Percentiles rank a stretch among this genome's conserved stretches.
Conservation (phyloP, 2,888 invertebrate species). For the Nemotelus nigrinus region DNA sequence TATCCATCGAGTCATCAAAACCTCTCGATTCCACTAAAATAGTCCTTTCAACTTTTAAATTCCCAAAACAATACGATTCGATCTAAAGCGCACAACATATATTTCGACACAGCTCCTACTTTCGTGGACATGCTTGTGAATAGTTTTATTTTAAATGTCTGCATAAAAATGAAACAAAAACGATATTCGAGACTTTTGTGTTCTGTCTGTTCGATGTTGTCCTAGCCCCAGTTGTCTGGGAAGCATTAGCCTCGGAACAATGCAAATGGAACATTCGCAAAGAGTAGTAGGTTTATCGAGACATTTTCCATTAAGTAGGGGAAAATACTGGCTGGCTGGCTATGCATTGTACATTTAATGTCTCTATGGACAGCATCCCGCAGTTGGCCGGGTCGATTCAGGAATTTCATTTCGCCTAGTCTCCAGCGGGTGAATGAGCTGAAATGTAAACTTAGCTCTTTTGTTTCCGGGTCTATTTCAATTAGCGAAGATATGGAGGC, state of each 20-base stretch:
- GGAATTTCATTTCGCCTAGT: neutral
- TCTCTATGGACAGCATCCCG: neutral
- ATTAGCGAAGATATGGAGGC: neutral
- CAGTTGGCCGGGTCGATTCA: neutral
- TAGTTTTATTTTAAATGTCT: no score
- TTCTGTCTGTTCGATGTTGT: no score
- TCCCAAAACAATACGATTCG: no score
- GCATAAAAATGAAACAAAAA: no score
- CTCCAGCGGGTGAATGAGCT: neutral
- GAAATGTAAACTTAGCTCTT: neutral
- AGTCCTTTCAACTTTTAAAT: no score
- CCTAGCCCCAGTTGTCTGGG: neutral
- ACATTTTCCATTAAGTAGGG: slow-evolving; percentile 15
- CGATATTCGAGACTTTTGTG: no score
- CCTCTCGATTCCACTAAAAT: no score
- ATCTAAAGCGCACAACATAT: no score
- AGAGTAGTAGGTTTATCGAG: slow-evolving; percentile 2
- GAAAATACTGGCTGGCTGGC: neutral
- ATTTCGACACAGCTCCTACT: no score
- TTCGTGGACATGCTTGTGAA: no score
- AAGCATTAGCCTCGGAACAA: neutral
- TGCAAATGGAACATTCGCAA: neutral
- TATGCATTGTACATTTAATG: slow-evolving; percentile 19
- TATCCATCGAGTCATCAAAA: no score
- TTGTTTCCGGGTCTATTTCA: slow-evolving; percentile 7